phyloP scores from a whole-genome alignment of 2,113 vertebrate genomes.

The Poeciliopsis occidentalis region DNA sequence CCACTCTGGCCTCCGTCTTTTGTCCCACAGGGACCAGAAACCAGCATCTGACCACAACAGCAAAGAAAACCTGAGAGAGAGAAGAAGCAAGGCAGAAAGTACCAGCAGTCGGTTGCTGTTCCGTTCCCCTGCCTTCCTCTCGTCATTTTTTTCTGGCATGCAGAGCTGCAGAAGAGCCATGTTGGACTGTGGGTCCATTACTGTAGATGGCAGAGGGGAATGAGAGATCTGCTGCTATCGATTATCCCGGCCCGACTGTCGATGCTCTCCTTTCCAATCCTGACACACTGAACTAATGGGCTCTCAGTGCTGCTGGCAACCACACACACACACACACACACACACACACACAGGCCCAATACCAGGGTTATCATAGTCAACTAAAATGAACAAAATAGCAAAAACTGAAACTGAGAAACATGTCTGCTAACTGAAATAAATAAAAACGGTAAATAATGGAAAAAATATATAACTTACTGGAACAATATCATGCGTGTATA shows the following conservation, averaged over 20 bases:
- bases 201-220: slow-evolving; percentile 45
- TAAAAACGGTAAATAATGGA: no score
- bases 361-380: no score
- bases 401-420: no score
- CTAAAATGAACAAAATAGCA: no score
- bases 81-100: background rate
- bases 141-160: slow-evolving; percentile 17
- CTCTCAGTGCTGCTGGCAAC: slow-evolving; percentile 27
- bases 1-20: slow-evolving; percentile 27
- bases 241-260: slow-evolving; percentile 55
- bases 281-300: slow-evolving; percentile 61
- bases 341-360: background rate
- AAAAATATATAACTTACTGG: no score
- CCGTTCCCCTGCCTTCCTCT: slow-evolving; percentile 6
- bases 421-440: no score
- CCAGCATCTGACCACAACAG: slow-evolving; percentile 18
- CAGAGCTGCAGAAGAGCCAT: slow-evolving; percentile 19
- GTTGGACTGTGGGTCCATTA: slow-evolving; percentile 30
- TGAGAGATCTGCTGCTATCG: slow-evolving; percentile 61
- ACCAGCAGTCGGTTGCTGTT: background rate
- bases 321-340: slow-evolving; percentile 29
- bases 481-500: no score
- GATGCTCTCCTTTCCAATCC: slow-evolving; percentile 56
- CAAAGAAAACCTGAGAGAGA: slow-evolving; percentile 32
- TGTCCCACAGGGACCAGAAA: slow-evolving; percentile 15